These are phyloP conservation scores for Acyrthosiphon pisum DNA, from an alignment of 1,140 invertebrate genomes.

Conservation along the genomic window DNA sequence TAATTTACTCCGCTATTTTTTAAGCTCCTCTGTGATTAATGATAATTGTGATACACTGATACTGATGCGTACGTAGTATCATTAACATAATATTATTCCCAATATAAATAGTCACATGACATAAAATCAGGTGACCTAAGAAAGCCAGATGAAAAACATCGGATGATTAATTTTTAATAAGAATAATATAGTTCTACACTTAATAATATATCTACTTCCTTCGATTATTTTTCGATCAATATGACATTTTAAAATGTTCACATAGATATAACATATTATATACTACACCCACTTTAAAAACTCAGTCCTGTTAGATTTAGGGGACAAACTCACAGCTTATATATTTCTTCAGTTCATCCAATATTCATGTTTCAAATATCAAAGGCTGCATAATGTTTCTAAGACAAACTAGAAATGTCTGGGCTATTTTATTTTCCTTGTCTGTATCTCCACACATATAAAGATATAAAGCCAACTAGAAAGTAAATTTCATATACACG, in stretches of 20 bases:
- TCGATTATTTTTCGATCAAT: background rate
- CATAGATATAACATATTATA: background rate
- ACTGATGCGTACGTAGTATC: too few relatives aligned
- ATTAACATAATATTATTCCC: too few relatives aligned
- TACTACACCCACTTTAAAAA: background rate
- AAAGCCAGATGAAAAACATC: too few relatives aligned
- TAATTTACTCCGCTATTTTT: too few relatives aligned
- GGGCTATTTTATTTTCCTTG: background rate
- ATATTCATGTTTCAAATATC: conserved; percentile 16
- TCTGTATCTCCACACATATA: background rate
- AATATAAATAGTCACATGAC: too few relatives aligned
- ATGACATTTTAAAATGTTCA: background rate
- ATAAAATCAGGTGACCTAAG: too few relatives aligned
- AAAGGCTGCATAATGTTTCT: background rate
- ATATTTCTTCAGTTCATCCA: background rate
- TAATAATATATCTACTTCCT: background rate
- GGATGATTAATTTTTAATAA: too few relatives aligned
- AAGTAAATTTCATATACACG: background rate
- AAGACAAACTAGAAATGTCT: conserved; percentile 3
- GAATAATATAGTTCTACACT: background rate
- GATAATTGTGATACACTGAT: too few relatives aligned
- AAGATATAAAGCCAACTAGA: background rate
- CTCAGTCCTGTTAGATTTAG: background rate
- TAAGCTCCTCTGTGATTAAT: too few relatives aligned
- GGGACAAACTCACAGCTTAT: background rate